Conservation (phyloP, 2,797 vertebrate genomes). For the Chelon labrosus region DNA sequence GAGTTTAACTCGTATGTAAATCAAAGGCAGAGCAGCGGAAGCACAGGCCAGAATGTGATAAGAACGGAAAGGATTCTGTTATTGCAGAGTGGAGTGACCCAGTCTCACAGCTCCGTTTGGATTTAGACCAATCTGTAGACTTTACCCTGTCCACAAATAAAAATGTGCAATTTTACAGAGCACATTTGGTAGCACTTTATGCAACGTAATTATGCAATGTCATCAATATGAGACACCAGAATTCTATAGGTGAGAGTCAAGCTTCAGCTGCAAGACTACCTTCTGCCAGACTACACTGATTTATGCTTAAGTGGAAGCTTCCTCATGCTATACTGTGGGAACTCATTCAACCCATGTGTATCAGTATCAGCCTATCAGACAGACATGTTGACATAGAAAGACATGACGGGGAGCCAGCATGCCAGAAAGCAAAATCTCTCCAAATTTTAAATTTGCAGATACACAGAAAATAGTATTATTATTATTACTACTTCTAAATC, state of each 20-base stretch:
- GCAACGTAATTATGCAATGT: constrained; percentile 61
- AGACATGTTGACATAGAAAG: no score
- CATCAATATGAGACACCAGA: neutral
- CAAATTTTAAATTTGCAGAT: no score
- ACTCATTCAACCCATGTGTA: no score
- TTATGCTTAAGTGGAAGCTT: no score
- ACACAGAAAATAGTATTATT: no score
- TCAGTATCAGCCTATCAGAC: no score
- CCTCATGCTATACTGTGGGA: no score
- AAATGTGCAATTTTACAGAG: constrained; percentile 49
- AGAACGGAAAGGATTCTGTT: constrained; percentile 75
- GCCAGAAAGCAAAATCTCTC: no score
- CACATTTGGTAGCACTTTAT: constrained; percentile 49
- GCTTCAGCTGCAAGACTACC: neutral
- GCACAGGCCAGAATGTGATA: constrained; percentile 62
- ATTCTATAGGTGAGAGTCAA: neutral
- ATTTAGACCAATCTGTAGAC: constrained; percentile 66
- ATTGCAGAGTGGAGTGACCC: constrained; percentile 67
- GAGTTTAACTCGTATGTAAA: constrained; percentile 76
- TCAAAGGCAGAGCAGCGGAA: constrained; percentile 59
- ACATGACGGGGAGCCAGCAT: no score
- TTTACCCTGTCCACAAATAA: constrained; percentile 78
- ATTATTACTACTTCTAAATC: no score
- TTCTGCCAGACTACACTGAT: neutral
- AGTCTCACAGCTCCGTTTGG: constrained; percentile 36